A percentile compares a stretch with the other conserved stretches of the same genome.
These are phyloP conservation scores for Biston stratarius DNA, from an alignment of 2,888 invertebrate species.

Conservation along the genomic window DNA sequence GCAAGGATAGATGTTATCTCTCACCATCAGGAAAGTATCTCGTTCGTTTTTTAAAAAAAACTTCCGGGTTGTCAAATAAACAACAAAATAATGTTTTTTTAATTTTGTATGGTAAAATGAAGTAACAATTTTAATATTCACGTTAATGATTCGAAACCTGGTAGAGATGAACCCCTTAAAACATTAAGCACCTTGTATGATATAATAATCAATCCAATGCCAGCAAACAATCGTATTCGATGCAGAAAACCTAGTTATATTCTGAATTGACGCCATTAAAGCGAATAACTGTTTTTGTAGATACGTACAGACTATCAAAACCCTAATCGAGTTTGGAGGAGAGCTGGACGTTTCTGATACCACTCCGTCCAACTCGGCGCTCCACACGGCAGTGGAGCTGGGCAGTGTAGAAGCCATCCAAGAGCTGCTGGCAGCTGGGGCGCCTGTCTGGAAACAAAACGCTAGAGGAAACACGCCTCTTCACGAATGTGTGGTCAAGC, in stretches of 20 bases:
- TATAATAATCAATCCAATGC: no score
- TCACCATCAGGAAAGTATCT: no score
- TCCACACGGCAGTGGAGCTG: slow-evolving; percentile 51
- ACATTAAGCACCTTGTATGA: no score
- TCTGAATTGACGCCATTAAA: no score
- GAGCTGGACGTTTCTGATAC: background rate
- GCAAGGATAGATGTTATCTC: no score
- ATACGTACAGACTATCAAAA: slow-evolving; percentile 17
- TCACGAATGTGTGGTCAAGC: slow-evolving; percentile 47
- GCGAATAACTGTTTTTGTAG: background rate
- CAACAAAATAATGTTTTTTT: background rate
- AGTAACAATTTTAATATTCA: no score
- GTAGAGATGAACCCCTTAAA: no score
- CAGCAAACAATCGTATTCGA: no score
- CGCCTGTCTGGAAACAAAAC: slow-evolving; percentile 33
- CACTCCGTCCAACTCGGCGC: slow-evolving; percentile 15
- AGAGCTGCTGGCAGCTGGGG: slow-evolving; percentile 40
- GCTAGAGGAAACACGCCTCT: slow-evolving; percentile 45
- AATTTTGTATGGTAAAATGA: background rate
- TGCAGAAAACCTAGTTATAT: no score
- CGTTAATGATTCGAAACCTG: no score
- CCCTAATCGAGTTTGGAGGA: slow-evolving; percentile 12
- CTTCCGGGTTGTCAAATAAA: background rate
- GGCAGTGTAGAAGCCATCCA: slow-evolving; percentile 36
- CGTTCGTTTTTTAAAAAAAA: no score